A percentile compares a stretch with the other conserved stretches of the same genome.
These are phyloP conservation scores for Erpornis zantholeuca DNA, from an alignment of 2,113 vertebrate genomes.

Conservation along the genomic window DNA sequence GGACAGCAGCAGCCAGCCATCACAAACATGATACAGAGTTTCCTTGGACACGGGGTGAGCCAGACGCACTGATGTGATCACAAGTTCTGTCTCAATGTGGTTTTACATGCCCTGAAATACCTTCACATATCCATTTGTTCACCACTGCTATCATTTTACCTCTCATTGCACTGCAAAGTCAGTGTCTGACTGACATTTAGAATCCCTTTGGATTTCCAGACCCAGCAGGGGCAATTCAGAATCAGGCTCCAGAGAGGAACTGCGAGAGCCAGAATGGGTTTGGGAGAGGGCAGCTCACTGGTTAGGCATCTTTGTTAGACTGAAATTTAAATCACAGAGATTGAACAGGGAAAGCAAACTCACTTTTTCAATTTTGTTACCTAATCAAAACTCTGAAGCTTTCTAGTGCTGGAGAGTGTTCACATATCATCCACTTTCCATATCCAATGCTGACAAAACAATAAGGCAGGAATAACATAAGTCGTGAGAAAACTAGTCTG, in stretches of 20 bases:
- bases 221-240: not conserved
- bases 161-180: not conserved
- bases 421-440: conserved; percentile 66
- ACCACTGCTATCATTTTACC: not conserved
- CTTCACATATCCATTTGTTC: not conserved
- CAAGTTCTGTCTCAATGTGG: not conserved
- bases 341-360: conserved; percentile 35
- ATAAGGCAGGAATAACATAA: conserved; percentile 48
- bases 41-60: rapidly evolving
- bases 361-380: conserved; percentile 60
- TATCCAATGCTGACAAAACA: conserved; percentile 64
- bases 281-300: not conserved
- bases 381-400: conserved; percentile 51
- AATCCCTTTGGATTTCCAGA: not conserved
- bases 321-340: conserved; percentile 29
- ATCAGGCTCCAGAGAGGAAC: not conserved
- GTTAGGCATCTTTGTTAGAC: not conserved
- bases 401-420: conserved; percentile 56
- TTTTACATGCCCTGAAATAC: not conserved
- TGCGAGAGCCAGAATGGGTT: not conserved
- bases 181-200: not conserved
- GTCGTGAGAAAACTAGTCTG: conserved; percentile 17
- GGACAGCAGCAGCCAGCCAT: not conserved
- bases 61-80: not conserved
- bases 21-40: not conserved